Evolutionary conservation across 2,888 invertebrate genomes (phyloP).

Genomic region (Pseudococcus viburni): DNA sequence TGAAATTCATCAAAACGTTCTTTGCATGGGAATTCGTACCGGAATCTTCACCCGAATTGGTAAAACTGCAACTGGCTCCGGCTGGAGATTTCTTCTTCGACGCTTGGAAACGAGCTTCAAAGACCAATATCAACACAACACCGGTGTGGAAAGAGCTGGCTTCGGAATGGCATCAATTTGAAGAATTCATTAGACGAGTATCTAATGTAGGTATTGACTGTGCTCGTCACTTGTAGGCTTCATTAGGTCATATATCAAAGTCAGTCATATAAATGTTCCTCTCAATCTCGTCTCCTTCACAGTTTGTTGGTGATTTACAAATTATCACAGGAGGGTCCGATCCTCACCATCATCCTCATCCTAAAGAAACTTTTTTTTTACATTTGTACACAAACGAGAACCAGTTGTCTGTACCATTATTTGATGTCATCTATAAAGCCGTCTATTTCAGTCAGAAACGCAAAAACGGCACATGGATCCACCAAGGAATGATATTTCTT

Average conservation of each 20-base stretch:
- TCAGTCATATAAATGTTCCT: too few relatives aligned
- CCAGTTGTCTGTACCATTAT: not conserved
- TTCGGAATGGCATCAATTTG: not conserved
- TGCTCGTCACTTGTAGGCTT: too few relatives aligned
- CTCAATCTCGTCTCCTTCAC: too few relatives aligned
- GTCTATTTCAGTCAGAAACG: not conserved
- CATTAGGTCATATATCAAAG: too few relatives aligned
- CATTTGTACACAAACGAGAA: not conserved
- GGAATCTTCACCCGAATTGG: not conserved
- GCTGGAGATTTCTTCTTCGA: not conserved
- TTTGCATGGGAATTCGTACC: too few relatives aligned
- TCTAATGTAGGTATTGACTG: not conserved
- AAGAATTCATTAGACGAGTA: not conserved
- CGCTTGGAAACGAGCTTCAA: not conserved
- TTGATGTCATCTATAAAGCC: not conserved
- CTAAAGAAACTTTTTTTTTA: too few relatives aligned
- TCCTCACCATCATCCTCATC: not conserved
- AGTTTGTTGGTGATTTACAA: not conserved
- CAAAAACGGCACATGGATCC: not conserved
- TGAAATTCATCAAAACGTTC: not conserved
- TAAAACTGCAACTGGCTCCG: not conserved
- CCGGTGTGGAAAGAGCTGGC: not conserved
- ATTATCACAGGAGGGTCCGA: not conserved
- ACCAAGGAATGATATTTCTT: not conserved
- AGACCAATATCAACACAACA: not conserved